Evolutionary conservation across 1,140 invertebrate genomes (phyloP).

Genomic region (Drosophila trapezifrons): DNA sequence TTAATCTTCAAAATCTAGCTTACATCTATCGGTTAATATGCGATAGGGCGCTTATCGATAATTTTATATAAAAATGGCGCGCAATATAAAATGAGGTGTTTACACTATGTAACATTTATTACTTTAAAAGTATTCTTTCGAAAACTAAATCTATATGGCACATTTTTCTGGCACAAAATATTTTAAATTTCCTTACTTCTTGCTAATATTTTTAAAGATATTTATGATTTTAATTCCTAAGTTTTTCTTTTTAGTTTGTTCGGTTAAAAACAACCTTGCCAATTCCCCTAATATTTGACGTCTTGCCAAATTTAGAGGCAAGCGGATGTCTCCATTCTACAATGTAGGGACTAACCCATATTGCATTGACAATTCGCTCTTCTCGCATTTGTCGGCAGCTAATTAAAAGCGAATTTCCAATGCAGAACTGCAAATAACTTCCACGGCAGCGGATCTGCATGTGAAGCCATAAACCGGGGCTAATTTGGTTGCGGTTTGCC

Average conservation of each 20-base stretch:
- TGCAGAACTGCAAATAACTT: slow-evolving; percentile 62
- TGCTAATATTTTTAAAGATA: background rate
- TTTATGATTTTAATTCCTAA: background rate
- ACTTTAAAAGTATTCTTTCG: too few species aligned
- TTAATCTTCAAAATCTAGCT: too few species aligned
- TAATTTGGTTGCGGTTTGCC: slow-evolving; percentile 63
- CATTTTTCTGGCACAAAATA: background rate
- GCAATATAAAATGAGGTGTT: too few species aligned
- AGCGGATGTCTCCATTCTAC: slow-evolving; percentile 70
- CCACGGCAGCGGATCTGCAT: slow-evolving; percentile 59
- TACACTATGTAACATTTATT: too few species aligned
- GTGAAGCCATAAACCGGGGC: slow-evolving; percentile 68
- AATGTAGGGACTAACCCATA: slow-evolving; percentile 70
- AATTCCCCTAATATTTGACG: background rate
- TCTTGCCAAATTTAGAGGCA: slow-evolving; percentile 51
- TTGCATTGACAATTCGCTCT: slow-evolving; percentile 26
- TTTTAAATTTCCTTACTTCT: background rate
- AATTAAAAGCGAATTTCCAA: slow-evolving; percentile 78
- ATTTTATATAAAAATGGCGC: too few species aligned
- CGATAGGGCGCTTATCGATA: too few species aligned
- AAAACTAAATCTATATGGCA: too few species aligned
- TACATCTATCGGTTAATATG: too few species aligned
- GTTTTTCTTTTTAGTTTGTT: too few species aligned
- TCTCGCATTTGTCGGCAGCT: slow-evolving; percentile 74
- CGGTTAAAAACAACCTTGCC: background rate